Evolutionary conservation across 2,113 vertebrate species (phyloP), one percentile per base, ranked within the genome.

Genomic region (Pluvialis apricaria): DNA sequence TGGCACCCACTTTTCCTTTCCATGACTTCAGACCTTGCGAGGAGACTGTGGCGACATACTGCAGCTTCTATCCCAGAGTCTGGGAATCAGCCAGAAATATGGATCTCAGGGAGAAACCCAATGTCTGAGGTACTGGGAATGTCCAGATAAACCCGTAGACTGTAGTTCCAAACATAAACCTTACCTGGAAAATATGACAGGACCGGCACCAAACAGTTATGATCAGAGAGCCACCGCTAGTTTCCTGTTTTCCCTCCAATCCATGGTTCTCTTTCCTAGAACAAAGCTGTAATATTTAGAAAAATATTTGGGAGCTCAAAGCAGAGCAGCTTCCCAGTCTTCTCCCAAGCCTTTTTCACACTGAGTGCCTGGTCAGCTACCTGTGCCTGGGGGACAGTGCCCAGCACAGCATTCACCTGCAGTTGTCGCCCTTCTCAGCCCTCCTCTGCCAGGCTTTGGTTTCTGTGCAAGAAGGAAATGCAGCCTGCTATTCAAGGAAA

Each of bases 321-420:
- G 11, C 9, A 55, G 15, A 58, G 20, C 5, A 72, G 2, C 0
- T 3, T 82, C 31, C 29, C 44, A 55, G 15, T 32, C 32, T 85
- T 76, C 29, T 88, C 9, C 24, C 16, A 82, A 17, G 38, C 8
- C 17, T 14, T 88, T 79, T 79, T 21, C 61, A 62, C 28, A 66
- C 4, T 0, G 0, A 52, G 11, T 6, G 13, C 10, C 11, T 2
- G 2, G 51, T 49, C 10, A 38, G 4, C 6, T 52, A 11, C 9
- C 25, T 22, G 13, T 31, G 55, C 5, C 36, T 7, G 2, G 5
- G 14, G 8, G 4, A 0, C 21, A 83, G 22, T 49, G 40, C 5
- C 51, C 3, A 19, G 13, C 55, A 26, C 0, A 16, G 11, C 1
- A 1, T 38, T 58, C n/a, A 44, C 31, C n/a, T 86, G 16, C 15